Evolutionary conservation across 2,888 invertebrate genomes (phyloP).

Genomic region (Hypselothyrea guttata): DNA sequence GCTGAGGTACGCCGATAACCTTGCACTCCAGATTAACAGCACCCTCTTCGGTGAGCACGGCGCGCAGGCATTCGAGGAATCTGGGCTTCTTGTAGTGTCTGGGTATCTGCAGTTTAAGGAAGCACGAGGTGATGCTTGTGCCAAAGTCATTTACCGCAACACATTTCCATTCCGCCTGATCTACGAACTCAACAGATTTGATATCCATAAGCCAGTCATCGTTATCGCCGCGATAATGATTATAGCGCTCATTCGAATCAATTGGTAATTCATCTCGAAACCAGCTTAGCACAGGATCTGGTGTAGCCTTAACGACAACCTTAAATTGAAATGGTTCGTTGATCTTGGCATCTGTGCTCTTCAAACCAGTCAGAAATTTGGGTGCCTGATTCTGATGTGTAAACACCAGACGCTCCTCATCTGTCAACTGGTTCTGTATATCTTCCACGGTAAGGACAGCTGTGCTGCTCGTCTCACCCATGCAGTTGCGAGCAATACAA

Average conservation of each 20-base stretch:
- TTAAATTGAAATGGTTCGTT: constrained; percentile 91
- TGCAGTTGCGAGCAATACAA: constrained; percentile 94
- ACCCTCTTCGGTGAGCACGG: constrained; percentile 92
- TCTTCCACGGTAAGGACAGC: constrained; percentile 95
- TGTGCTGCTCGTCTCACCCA: constrained; percentile 93
- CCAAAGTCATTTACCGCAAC: constrained; percentile 94
- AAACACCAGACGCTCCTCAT: constrained; percentile 88
- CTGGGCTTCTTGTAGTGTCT: constrained; percentile 94
- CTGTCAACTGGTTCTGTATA: constrained; percentile 93
- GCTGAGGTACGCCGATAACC: constrained; percentile 95
- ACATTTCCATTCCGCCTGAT: constrained; percentile 96
- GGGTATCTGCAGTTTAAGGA: constrained; percentile 91
- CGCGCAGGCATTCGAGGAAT: constrained; percentile 92
- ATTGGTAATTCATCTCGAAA: constrained; percentile 92
- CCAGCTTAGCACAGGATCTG: constrained; percentile 93
- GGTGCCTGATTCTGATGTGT: constrained; percentile 91
- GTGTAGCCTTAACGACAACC: constrained; percentile 91
- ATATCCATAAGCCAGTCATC: constrained; percentile 90
- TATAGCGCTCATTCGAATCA: constrained; percentile 87
- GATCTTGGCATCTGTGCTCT: constrained; percentile 91
- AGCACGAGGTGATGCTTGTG: constrained; percentile 93
- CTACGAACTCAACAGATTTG: constrained; percentile 88
- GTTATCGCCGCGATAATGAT: constrained; percentile 86
- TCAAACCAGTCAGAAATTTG: constrained; percentile 90
- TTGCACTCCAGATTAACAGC: constrained; percentile 96